Evolutionary conservation across 2,113 vertebrate species (phyloP).

Genomic region (Neodon shergylaensis): DNA sequence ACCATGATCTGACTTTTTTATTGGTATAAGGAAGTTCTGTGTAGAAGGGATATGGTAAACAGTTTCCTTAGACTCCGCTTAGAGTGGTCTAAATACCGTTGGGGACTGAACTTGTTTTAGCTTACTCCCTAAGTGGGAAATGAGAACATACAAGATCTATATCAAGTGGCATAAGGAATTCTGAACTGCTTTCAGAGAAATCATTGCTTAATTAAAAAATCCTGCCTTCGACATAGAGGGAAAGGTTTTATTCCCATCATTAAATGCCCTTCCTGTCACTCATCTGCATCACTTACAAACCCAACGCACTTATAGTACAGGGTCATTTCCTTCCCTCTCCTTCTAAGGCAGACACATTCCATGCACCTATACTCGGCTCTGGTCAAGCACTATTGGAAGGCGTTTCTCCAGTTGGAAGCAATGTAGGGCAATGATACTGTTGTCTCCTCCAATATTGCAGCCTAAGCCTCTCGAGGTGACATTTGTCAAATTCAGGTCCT

Average conservation of each 20-base stretch:
- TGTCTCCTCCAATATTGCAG: not conserved
- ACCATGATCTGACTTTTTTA: not conserved
- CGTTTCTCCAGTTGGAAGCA: not conserved
- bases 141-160: not conserved
- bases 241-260: not conserved
- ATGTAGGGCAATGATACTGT: no score
- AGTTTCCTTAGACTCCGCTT: conserved; percentile 16
- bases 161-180: not conserved
- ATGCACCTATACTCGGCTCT: not conserved
- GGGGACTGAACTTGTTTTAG: not conserved
- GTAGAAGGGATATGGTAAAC: not conserved
- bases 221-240: not conserved
- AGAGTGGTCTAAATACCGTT: not conserved
- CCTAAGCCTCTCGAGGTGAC: not conserved
- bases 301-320: not conserved
- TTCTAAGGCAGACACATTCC: not conserved
- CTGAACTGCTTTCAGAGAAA: conserved; percentile 24
- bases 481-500: not conserved
- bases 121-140: not conserved
- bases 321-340: not conserved
- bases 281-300: not conserved
- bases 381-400: not conserved
- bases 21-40: conserved; percentile 14
- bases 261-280: not conserved
- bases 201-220: not conserved